Base-by-base conservation (phyloP, 2,888 invertebrate genomes). In the Capitulum mitella region DNA sequence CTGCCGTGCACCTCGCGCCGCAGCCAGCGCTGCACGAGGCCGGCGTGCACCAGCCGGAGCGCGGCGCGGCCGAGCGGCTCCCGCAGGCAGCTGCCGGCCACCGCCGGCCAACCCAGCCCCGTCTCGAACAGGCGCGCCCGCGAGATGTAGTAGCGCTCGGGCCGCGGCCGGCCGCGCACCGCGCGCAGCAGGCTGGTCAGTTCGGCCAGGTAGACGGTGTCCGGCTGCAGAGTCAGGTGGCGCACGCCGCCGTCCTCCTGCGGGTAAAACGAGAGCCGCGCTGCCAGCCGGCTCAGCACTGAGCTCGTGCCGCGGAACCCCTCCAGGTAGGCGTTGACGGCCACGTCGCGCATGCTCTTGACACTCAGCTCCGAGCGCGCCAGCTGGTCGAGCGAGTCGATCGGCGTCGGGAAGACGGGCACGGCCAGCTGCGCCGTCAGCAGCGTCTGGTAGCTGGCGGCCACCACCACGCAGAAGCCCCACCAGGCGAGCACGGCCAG, bases 351-450 rank as follows among this genome's bases (percentile, higher is more conserved):
- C 81, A 83, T 83, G 78, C 81, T 82, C 81, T 29, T 80, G 82
- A 80, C 80, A 79, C 74, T 81, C 82, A 37, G 82, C 81, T 79
- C 82, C 82, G 82, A 82, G 82, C 70, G 81, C 81, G 34, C 29
- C 79, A 54, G 80, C 82, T 78, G 83, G 80, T 22, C 61, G 75
- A 14, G 81, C 79, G 26, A 81, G 82, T 34, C 79, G 81, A 29
- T 80, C 81, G 16, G 76, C 86, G 10, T 85, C 88, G 64, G 87
- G 90, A 74, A 88, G 91, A 26, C 86, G 90, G 79, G 91, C 92
- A 0, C 92, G 92, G 37, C 88, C 91, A 26, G 88, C 92, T 78
- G 91, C 92, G 8, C 92, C 92, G 85, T 91, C 91, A 82, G 92
- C 92, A 14, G 86, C 92, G 79, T 89, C 91, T 82, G 90, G 91